These are phyloP conservation scores for Pelodytes ibericus DNA, from an alignment of 2,797 vertebrate genomes.

Conservation along the genomic window DNA sequence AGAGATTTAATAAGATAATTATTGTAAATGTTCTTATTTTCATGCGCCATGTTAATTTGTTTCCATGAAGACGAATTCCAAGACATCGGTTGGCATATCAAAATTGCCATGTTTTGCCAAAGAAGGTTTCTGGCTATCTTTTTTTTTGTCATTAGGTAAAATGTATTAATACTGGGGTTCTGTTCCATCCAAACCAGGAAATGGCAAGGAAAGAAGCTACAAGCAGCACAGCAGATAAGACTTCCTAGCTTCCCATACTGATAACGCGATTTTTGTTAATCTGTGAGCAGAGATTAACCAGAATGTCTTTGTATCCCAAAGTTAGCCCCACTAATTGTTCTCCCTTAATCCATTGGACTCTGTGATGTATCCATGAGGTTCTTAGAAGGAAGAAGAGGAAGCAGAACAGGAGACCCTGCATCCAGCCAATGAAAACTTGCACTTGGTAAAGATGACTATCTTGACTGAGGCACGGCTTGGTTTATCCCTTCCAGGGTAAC, in stretches of 20 bases:
- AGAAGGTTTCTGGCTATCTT: constrained; percentile 21
- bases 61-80: constrained; percentile 23
- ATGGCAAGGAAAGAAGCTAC: constrained; percentile 39
- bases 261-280: constrained; percentile 54
- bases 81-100: constrained; percentile 34
- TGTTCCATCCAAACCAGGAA: constrained; percentile 39
- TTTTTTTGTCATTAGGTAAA: constrained; percentile 24
- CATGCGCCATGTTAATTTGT: constrained; percentile 24
- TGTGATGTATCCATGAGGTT: constrained; percentile 56
- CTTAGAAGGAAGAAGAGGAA: constrained; percentile 61
- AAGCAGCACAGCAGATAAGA: constrained; percentile 53
- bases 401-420: constrained; percentile 80
- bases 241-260: constrained; percentile 53
- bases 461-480: constrained; percentile 99
- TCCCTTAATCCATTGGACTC: constrained; percentile 59
- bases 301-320: constrained; percentile 57
- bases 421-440: constrained; percentile 80
- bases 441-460: constrained; percentile 92
- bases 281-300: constrained; percentile 61
- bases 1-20: constrained; percentile 48
- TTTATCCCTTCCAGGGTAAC: constrained; percentile 94
- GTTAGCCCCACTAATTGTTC: constrained; percentile 58
- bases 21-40: constrained; percentile 31
- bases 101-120: constrained; percentile 49
- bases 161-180: constrained; percentile 51